Conservation (phyloP, 2,113 vertebrate genomes). For the Rhinoptilus africanus region DNA sequence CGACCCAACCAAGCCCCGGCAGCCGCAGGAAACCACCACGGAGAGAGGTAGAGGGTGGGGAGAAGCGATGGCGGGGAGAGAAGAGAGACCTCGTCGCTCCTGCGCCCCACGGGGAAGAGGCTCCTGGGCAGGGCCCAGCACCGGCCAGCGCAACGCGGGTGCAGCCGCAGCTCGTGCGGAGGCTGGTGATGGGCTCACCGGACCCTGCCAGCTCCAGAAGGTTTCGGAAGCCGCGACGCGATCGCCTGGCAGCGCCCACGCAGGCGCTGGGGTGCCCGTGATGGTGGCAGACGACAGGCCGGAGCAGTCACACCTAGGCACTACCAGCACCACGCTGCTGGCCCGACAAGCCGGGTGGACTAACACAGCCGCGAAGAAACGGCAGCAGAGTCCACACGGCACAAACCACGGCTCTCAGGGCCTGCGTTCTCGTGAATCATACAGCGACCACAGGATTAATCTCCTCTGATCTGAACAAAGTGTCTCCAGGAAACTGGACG, state of each 20-base stretch:
- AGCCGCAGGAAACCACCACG: not conserved
- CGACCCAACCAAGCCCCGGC: rapidly evolving
- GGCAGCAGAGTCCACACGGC: not conserved
- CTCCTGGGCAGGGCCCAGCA: rapidly evolving
- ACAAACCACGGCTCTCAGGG: not conserved
- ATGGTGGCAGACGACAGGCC: not conserved
- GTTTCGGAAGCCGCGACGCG: rapidly evolving
- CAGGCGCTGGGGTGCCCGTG: not conserved
- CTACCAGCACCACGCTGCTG: not conserved
- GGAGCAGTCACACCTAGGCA: rapidly evolving
- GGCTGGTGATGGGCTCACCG: rapidly evolving
- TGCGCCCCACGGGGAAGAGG: rapidly evolving
- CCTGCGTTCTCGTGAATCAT: rapidly evolving
- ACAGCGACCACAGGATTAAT: rapidly evolving
- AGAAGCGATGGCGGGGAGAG: not conserved
- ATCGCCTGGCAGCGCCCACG: not conserved
- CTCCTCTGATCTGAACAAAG: not conserved
- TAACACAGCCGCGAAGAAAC: no score
- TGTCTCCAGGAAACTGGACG: not conserved
- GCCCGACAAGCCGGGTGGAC: not conserved
- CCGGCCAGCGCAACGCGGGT: not conserved
- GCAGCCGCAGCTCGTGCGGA: rapidly evolving
- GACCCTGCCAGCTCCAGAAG: not conserved
- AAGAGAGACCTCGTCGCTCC: not conserved
- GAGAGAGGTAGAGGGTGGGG: not conserved